Percentiles rank a stretch among this genome's conserved stretches.
Evolutionary conservation across 37 sponge, comb jelly and placozoan genomes (phyloP).

Genomic region (Mnemiopsis leidyi): DNA sequence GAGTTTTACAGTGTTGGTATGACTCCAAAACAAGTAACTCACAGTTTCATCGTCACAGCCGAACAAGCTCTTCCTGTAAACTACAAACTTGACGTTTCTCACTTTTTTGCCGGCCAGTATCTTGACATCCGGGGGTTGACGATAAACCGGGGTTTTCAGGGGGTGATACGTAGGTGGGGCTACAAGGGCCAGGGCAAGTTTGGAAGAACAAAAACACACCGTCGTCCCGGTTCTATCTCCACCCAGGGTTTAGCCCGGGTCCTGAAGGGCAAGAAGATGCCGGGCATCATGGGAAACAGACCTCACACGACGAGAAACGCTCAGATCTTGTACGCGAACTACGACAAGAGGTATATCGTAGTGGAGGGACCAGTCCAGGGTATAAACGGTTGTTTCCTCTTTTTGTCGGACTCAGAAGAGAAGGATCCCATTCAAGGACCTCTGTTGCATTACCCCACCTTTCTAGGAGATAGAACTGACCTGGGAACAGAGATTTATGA

Average conservation of each 20-base stretch:
- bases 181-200: not conserved
- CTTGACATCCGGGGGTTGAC: not conserved
- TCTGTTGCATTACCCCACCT: slow-evolving; percentile 28
- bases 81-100: slow-evolving; percentile 43
- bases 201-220: not conserved
- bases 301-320: not conserved
- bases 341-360: slow-evolving; percentile 47
- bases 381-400: slow-evolving; percentile 24
- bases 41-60: slow-evolving; percentile 6
- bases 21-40: not conserved
- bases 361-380: slow-evolving; percentile 25
- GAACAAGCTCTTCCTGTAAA: slow-evolving; percentile 34
- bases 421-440: slow-evolving; percentile 65
- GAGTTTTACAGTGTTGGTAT: slow-evolving; percentile 25
- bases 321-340: slow-evolving; percentile 30
- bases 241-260: slow-evolving; percentile 55
- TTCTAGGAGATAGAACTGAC: slow-evolving; percentile 31
- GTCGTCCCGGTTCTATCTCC: slow-evolving; percentile 60
- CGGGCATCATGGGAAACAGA: slow-evolving; percentile 37
- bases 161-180: slow-evolving; percentile 19
- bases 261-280: slow-evolving; percentile 45
- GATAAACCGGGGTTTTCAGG: slow-evolving; percentile 35
- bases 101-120: slow-evolving; percentile 51
- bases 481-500: slow-evolving; percentile 41
- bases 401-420: not conserved